These are phyloP conservation scores for Eretmocerus hayati DNA, from an alignment of 2,888 invertebrate species.

Conservation along the genomic window DNA sequence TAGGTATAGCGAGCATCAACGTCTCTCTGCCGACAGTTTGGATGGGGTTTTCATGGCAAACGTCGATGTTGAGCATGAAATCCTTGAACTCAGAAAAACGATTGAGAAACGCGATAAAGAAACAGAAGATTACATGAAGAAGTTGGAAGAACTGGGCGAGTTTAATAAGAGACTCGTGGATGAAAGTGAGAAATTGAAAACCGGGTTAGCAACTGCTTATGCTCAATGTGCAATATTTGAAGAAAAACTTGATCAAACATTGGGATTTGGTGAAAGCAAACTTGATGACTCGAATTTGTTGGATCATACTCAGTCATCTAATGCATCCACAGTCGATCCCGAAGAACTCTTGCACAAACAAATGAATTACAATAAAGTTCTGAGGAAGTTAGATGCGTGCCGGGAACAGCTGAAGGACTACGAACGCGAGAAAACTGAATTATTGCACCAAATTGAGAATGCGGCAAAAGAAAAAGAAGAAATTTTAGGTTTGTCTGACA, in stretches of 20 bases:
- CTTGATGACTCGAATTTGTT: constrained; percentile 21
- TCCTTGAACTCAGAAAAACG: constrained; percentile 25
- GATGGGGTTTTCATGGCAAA: constrained; percentile 14
- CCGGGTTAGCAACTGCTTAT: constrained; percentile 38
- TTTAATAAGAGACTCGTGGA: constrained; percentile 29
- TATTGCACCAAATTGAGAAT: constrained; percentile 18
- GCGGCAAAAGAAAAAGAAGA: constrained; percentile 25
- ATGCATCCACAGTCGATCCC: constrained; percentile 17
- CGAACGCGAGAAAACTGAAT: constrained; percentile 21
- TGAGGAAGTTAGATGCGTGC: constrained; percentile 27
- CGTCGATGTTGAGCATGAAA: constrained; percentile 28
- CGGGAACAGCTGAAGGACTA: constrained; percentile 23
- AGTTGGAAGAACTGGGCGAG: constrained; percentile 28
- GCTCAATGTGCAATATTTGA: constrained; percentile 40
- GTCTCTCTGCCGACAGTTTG: constrained; percentile 4
- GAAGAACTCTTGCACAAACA: constrained; percentile 26
- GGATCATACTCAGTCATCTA: constrained; percentile 6
- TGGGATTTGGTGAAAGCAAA: constrained; percentile 28
- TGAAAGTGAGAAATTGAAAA: constrained; percentile 35
- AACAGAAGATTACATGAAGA: constrained; percentile 23
- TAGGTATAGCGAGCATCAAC: constrained; percentile 3
- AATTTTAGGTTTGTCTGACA: not conserved
- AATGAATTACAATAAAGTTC: constrained; percentile 28
- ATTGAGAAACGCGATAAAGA: constrained; percentile 31
- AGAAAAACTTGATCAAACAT: constrained; percentile 34